Evolutionary conservation across 1,140 invertebrate species (phyloP).

Genomic region (Listronotus oregonensis): DNA sequence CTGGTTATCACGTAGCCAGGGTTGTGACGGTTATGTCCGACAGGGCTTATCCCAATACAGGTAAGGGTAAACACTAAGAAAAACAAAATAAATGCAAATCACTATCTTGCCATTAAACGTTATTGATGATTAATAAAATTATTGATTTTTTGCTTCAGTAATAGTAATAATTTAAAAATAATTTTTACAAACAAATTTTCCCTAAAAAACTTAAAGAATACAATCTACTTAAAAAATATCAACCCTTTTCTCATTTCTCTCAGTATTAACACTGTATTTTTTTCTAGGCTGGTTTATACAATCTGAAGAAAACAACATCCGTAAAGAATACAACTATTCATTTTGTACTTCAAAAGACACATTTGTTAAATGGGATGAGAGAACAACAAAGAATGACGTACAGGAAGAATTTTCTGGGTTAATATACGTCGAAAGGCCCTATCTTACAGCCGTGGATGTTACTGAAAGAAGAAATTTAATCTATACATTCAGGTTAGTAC

Average conservation of each 20-base stretch:
- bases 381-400: constrained; percentile 66
- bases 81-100: too few relatives aligned
- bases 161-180: too few relatives aligned
- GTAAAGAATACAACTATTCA: constrained; percentile 82
- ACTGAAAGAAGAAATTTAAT: constrained; percentile 87
- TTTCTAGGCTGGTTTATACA: constrained; percentile 78
- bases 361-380: constrained; percentile 84
- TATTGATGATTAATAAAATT: too few relatives aligned
- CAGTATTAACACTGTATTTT: too few relatives aligned
- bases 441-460: constrained; percentile 79
- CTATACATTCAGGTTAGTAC: constrained; percentile 71
- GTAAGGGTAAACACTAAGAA: constrained; percentile 56
- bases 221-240: too few relatives aligned
- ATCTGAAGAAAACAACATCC: constrained; percentile 70
- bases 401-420: constrained; percentile 65
- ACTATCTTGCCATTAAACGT: too few relatives aligned
- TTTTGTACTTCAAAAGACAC: constrained; percentile 66
- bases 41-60: constrained; percentile 81
- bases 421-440: constrained; percentile 78
- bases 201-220: too few relatives aligned
- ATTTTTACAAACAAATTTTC: too few relatives aligned
- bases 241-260: too few relatives aligned
- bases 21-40: constrained; percentile 88
- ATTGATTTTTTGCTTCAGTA: too few relatives aligned
- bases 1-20: constrained; percentile 86